A percentile compares a stretch with the other conserved stretches of the same genome.
Conservation (phyloP, 2,797 vertebrate species). For the Falco cherrug region DNA sequence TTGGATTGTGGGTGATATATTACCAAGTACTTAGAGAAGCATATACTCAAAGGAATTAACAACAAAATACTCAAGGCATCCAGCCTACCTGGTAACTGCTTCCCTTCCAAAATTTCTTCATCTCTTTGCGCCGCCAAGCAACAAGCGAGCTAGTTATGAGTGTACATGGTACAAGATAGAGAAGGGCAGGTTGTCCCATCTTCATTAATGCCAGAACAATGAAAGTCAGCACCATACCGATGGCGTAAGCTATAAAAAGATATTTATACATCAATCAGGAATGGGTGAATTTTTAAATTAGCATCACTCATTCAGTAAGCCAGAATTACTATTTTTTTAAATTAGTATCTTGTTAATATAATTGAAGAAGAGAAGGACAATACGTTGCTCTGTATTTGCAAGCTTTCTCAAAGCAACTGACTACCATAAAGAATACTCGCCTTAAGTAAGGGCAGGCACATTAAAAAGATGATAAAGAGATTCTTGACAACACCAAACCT, state of each 20-base stretch:
- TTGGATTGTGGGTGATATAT: not conserved
- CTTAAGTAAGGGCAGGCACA: not conserved
- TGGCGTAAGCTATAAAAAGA: conserved; percentile 84
- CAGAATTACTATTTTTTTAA: not conserved
- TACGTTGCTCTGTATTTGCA: not conserved
- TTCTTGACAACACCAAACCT: not conserved
- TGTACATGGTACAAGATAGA: conserved; percentile 95
- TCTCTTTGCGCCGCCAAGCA: conserved; percentile 86
- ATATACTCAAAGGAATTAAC: not conserved
- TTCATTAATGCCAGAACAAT: conserved; percentile 86
- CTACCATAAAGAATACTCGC: not conserved
- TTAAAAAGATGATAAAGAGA: not conserved
- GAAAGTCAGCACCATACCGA: conserved; percentile 91
- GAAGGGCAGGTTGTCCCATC: conserved; percentile 92
- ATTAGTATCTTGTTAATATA: not conserved
- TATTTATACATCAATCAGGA: not conserved
- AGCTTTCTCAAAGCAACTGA: not conserved
- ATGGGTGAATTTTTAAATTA: not conserved
- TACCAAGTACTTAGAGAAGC: not conserved
- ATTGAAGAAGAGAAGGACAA: not conserved
- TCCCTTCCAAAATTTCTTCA: conserved; percentile 93
- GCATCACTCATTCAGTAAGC: not conserved
- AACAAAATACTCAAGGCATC: not conserved
- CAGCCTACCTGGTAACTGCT: conserved; percentile 87
- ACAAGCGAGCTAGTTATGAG: conserved; percentile 84